Conservation (phyloP, 2,888 invertebrate genomes). For the Anthrax anthrax region DNA sequence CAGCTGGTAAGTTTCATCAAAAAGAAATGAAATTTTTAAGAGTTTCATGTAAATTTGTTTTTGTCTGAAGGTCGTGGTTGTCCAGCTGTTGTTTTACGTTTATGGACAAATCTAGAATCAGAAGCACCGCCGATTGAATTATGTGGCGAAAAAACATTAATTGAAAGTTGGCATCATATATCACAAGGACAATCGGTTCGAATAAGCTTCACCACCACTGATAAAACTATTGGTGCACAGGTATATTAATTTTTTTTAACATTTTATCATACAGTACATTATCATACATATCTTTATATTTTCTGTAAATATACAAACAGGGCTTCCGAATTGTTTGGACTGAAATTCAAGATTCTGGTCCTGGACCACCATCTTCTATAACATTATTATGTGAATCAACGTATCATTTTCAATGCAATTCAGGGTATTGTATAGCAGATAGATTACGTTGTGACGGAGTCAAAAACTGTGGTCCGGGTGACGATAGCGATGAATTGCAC, state of each 20-base stretch:
- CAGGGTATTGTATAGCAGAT: constrained; percentile 65
- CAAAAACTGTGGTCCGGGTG: constrained; percentile 56
- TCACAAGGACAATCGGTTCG: constrained; percentile 77
- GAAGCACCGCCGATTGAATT: constrained; percentile 71
- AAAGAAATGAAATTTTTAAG: not conserved
- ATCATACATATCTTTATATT: too few species aligned
- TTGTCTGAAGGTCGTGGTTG: constrained; percentile 63
- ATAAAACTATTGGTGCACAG: constrained; percentile 82
- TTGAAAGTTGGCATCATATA: constrained; percentile 68
- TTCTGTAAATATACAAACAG: constrained; percentile 20
- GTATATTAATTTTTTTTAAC: constrained; percentile 13
- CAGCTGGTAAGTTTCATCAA: constrained; percentile 45
- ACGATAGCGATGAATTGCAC: constrained; percentile 37
- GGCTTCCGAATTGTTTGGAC: constrained; percentile 94
- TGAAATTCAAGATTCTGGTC: constrained; percentile 59
- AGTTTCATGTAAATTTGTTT: not conserved
- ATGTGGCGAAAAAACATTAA: constrained; percentile 68
- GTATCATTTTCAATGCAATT: constrained; percentile 59
- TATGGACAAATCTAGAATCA: constrained; percentile 63
- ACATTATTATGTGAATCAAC: constrained; percentile 37
- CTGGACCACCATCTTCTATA: constrained; percentile 33
- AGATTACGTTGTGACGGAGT: constrained; percentile 62
- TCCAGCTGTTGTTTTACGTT: constrained; percentile 76
- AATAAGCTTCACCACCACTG: constrained; percentile 88
- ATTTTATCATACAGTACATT: too few species aligned